Evolutionary conservation across 2,797 vertebrate genomes (phyloP).

Genomic region (Sciurus vulgaris): DNA sequence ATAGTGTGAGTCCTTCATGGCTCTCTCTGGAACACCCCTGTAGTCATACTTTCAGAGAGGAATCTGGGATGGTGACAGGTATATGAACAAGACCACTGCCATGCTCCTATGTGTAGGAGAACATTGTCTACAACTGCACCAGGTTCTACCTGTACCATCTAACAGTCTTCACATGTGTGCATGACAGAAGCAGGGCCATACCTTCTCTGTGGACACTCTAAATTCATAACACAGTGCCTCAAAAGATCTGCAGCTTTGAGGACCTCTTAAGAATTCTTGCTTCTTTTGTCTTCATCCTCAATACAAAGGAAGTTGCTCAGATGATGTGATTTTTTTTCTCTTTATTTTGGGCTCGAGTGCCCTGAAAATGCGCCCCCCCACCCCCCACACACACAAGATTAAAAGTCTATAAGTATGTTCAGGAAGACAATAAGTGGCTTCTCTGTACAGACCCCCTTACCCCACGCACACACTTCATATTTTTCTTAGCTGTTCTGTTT

Average conservation of each 20-base stretch:
- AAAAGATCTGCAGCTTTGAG: background rate
- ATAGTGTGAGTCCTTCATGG: background rate
- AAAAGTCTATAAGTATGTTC: conserved; percentile 21
- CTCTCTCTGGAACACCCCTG: accelerated
- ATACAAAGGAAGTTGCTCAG: conserved; percentile 29
- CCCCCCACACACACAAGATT: background rate
- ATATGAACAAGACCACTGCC: accelerated
- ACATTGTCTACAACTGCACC: accelerated
- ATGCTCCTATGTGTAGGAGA: background rate
- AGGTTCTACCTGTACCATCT: accelerated
- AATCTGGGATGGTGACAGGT: background rate
- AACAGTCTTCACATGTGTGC: accelerated
- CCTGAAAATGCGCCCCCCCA: background rate
- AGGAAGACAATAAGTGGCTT: background rate
- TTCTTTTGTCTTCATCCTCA: conserved; percentile 19
- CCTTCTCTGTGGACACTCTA: background rate
- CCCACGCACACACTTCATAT: background rate
- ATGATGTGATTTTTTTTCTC: background rate
- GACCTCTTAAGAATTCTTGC: background rate
- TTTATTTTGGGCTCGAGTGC: background rate
- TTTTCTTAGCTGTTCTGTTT: conserved; percentile 70
- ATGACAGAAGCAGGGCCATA: accelerated
- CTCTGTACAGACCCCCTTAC: background rate
- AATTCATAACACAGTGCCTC: background rate
- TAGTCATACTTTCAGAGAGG: background rate